Evolutionary conservation across 2,888 invertebrate genomes (phyloP), one percentile per base, ranked within the genome.

Genomic region (Pristionchus japonicus): DNA sequence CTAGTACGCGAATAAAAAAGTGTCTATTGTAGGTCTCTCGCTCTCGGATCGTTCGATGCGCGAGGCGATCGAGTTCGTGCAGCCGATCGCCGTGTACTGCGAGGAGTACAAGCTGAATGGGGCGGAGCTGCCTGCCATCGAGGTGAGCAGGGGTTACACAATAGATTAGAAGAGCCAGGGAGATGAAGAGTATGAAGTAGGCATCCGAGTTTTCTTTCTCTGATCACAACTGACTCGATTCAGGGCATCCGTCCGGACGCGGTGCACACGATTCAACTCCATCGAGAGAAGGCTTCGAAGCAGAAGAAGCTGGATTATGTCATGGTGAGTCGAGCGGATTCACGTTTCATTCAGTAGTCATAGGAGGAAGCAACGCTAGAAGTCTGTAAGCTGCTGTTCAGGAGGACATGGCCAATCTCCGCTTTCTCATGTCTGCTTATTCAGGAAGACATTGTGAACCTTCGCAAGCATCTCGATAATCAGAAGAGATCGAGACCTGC

Each of bases 31-130:
- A 85, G 85, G 85, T 64, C 40, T 85, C 40, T 85, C 85, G 7
- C 4, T n/a, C 17, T 13, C n/a, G 40, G 85, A 86, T 13, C 4
- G 15, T 88, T 74, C 23, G 15, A 57, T 92, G 17, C 40, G 49
- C 1, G 83, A 89, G 13, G 90, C 85, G 15, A 90, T 92, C 77
- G 89, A 89, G 17, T 93, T 90, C 87, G 91, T 94, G 37, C 86
- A 88, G 43, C 93, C 93, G 4, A 90, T 93, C 40, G 91, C 92
- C 15, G 43, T 89, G 13, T 89, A 89, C 20, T 89, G 89, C 70
- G 89, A 85, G 34, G 57, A 15, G 31, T 15, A 57, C 0, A 86
- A 89, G 82, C 13, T 0, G 3, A 52, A 64, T 27, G 88, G 87
- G 9, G 88, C 90, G 20, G 70, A 87, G 3, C 52, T 91, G 34